These are phyloP conservation scores for Caenorhabditis sinica DNA, from an alignment of 2,888 invertebrate genomes.

Conservation along the genomic window DNA sequence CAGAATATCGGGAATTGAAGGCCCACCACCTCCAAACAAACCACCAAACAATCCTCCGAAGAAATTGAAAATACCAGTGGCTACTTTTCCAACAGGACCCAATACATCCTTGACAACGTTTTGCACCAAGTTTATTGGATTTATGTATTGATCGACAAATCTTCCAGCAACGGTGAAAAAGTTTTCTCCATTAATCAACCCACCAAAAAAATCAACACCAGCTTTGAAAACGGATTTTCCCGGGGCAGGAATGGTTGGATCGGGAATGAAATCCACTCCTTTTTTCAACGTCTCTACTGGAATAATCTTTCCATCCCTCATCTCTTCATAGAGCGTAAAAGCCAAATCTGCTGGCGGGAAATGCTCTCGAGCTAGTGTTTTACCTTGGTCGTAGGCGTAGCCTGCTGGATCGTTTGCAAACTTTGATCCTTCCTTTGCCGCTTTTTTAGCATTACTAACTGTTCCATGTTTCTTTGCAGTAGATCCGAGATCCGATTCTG, in stretches of 20 bases:
- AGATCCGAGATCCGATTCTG: too few species aligned
- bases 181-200: not conserved
- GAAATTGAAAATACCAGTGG: not conserved
- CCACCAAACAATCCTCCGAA: not conserved
- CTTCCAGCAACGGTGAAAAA: not conserved
- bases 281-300: not conserved
- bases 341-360: not conserved
- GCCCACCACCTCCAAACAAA: not conserved
- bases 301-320: not conserved
- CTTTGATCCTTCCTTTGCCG: too few species aligned
- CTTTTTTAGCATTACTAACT: too few species aligned
- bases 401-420: too few species aligned
- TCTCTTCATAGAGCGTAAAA: not conserved
- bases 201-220: not conserved
- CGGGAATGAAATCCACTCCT: not conserved
- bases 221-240: not conserved
- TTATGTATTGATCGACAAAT: not conserved
- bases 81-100: conserved; percentile 6
- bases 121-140: not conserved
- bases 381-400: not conserved
- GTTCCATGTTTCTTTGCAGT: too few species aligned
- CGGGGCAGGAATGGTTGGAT: not conserved
- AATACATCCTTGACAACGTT: conserved; percentile 2
- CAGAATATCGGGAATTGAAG: not conserved
- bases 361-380: not conserved